Base-by-base conservation (phyloP, 2,113 vertebrate genomes). In the Hippocampus zosterae region DNA sequence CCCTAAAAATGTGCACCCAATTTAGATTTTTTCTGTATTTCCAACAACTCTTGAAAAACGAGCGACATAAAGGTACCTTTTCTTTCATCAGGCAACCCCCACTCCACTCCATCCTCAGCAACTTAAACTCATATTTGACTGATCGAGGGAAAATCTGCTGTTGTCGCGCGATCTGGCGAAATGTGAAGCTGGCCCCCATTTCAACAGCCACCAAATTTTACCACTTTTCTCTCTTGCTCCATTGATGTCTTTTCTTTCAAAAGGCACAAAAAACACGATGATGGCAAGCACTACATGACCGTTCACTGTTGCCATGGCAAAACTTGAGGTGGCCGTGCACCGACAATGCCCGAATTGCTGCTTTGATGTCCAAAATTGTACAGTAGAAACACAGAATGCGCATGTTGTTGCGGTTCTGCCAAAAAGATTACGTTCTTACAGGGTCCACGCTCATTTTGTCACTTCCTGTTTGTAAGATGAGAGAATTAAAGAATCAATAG, bases 401-500 rank as follows among this genome's bases (percentile, higher is more conserved):
- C 10, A 44, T 25, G 25, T 64, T 44, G 5, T n/a, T 10, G 3
- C 12, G 19, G 2, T 29, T 69, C 60, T 16, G 63, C 13, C 56
- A 46, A 66, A 37, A 67, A n/a, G 25, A 53, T 27, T 5, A 0
- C 18, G 40, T 42, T 56, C 46, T 65, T 64, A 60, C 13, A 16
- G 25, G 46, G 41, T 71, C 48, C 61, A 29, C 27, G 41, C 64
- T 61, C 16, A 56, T 37, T 41, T 56, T 18, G 5, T 55, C 57
- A 70, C 33, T 66, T 21, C 15, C 63, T 71, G 57, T 71, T 72
- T 50, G 2, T 15, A 60, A 21, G 41, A 77, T 72, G 23, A 33
- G 71, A 33, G 48, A 73, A 72, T 62, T 19, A 56, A 5, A 71
- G 78, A 77, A 70, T 75, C 15, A 76, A 82, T 79, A 80, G 60